phyloP scores from a whole-genome alignment of 53 echinoderm and acorn worm species.

The Arbacia lixula region DNA sequence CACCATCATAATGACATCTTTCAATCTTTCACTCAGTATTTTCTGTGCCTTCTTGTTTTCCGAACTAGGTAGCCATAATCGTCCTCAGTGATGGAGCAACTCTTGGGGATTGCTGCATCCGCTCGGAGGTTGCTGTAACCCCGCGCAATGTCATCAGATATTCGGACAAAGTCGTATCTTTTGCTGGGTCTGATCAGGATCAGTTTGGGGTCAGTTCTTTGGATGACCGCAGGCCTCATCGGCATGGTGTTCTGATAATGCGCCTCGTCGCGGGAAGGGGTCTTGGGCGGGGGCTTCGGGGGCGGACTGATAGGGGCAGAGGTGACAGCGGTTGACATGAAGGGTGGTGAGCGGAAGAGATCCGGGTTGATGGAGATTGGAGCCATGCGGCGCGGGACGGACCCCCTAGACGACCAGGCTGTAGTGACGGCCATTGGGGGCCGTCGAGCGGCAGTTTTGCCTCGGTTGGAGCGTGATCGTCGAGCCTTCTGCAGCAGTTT shows the following conservation, averaged over 20 bases:
- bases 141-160: conserved; percentile 32
- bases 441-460: conserved; percentile 22
- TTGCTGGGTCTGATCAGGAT: conserved; percentile 15
- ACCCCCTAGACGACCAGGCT: conserved; percentile 31
- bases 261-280: neutral
- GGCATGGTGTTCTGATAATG: conserved; percentile 37
- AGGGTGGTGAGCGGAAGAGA: neutral
- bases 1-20: no score
- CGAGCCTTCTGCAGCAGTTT: conserved; percentile 8
- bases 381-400: conserved; percentile 13
- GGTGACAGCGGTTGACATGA: neutral
- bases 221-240: neutral
- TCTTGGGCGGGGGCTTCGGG: neutral
- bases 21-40: no score
- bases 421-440: conserved; percentile 27
- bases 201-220: conserved; percentile 27
- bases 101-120: conserved; percentile 1
- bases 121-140: conserved; percentile 29
- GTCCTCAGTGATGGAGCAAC: conserved; percentile 19
- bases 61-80: conserved; percentile 38
- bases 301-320: conserved; percentile 4
- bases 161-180: conserved; percentile 38
- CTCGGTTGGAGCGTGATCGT: neutral
- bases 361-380: conserved; percentile 19
- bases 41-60: no score